Evolutionary conservation across 2,797 vertebrate genomes (phyloP).

Genomic region (Carcharodon carcharias): DNA sequence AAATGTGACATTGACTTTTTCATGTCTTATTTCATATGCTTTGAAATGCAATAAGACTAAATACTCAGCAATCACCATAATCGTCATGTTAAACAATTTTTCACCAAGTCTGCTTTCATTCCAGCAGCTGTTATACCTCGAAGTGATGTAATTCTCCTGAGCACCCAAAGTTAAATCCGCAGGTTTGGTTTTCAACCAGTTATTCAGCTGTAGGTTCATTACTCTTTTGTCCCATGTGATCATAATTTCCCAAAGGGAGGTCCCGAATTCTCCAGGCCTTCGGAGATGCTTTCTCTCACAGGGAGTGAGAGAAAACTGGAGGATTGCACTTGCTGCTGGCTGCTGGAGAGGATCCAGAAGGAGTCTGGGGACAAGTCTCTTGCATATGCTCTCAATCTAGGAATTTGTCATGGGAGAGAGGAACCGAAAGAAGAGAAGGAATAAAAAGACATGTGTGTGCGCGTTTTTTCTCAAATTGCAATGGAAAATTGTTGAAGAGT

Average conservation of each 20-base stretch:
- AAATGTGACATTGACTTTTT: not conserved
- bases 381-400: not conserved
- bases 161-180: not conserved
- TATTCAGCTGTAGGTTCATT: not conserved
- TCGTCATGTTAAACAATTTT: not conserved
- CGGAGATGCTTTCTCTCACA: not conserved
- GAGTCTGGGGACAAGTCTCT: not conserved
- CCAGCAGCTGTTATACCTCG: not conserved
- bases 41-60: not conserved
- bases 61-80: not conserved
- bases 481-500: not conserved
- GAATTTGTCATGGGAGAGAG: not conserved
- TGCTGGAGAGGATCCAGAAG: no score
- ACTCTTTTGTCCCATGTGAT: not conserved
- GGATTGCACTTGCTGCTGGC: not conserved
- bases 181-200: not conserved
- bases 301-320: not conserved
- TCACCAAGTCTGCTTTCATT: not conserved
- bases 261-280: not conserved
- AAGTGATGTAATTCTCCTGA: not conserved
- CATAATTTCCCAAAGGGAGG: not conserved
- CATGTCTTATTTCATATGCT: not conserved
- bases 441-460: not conserved
- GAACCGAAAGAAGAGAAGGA: not conserved
- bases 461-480: not conserved